Evolutionary conservation across 2,888 invertebrate genomes (phyloP).

Genomic region (Drosophila quasianomalipes): DNA sequence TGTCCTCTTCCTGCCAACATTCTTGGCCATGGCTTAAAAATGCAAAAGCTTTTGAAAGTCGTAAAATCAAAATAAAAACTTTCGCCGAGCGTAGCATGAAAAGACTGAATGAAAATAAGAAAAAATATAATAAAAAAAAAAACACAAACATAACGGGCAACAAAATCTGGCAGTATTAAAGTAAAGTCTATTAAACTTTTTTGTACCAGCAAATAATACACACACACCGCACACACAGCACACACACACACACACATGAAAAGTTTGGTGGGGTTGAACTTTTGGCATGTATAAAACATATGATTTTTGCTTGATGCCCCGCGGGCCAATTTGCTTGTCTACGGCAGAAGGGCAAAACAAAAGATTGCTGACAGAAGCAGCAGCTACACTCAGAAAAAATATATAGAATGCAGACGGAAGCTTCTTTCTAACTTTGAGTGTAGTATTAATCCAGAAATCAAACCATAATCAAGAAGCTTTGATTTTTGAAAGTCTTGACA

Average conservation of each 20-base stretch:
- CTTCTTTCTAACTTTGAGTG: not conserved
- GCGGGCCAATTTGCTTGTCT: slow-evolving; percentile 80
- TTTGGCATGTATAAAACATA: slow-evolving; percentile 77
- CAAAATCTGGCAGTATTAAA: slow-evolving; percentile 65
- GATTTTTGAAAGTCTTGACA: no score
- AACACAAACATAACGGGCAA: not conserved
- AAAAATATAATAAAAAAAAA: not conserved
- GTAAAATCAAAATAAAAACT: slow-evolving; percentile 77
- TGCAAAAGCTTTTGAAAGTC: slow-evolving; percentile 51
- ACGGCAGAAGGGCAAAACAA: slow-evolving; percentile 64
- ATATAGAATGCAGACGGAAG: not conserved
- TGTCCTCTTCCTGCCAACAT: slow-evolving; percentile 14
- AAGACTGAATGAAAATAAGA: not conserved
- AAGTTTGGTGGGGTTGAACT: slow-evolving; percentile 34
- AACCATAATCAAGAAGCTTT: not conserved
- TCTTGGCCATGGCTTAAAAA: slow-evolving; percentile 34
- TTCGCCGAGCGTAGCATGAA: slow-evolving; percentile 33
- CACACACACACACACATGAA: slow-evolving; percentile 19
- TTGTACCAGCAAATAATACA: slow-evolving; percentile 9
- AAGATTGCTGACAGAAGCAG: slow-evolving; percentile 2
- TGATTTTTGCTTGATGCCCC: slow-evolving; percentile 77
- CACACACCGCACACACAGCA: slow-evolving; percentile 1
- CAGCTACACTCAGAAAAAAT: not conserved
- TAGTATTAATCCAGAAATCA: not conserved
- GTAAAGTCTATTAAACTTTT: slow-evolving; percentile 76